phyloP scores from a whole-genome alignment of 2,797 vertebrate species.

The Alca torda region DNA sequence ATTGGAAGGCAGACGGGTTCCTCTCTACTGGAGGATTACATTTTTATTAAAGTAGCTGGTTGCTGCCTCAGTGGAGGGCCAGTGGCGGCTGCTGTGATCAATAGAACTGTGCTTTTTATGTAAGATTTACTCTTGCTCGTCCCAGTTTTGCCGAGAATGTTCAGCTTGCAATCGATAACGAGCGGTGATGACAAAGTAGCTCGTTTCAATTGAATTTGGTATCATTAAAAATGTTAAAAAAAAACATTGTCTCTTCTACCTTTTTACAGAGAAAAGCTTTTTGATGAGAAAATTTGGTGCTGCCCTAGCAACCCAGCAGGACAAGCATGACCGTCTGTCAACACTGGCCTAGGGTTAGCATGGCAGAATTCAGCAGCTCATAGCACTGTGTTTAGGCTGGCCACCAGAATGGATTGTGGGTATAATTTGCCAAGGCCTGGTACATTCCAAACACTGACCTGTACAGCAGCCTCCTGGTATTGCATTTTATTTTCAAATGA shows the following conservation, averaged over 20 bases:
- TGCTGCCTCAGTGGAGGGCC: conserved; percentile 36
- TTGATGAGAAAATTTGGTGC: background rate
- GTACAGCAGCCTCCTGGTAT: background rate
- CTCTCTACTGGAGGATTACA: conserved; percentile 50
- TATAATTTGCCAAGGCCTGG: background rate
- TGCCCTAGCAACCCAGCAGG: background rate
- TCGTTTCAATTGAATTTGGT: conserved; percentile 51
- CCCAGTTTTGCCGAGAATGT: conserved; percentile 44
- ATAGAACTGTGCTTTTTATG: conserved; percentile 55
- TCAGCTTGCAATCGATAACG: conserved; percentile 58
- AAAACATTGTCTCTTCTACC: background rate
- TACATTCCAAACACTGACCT: background rate
- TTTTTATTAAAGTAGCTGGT: conserved; percentile 58
- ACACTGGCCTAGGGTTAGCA: background rate
- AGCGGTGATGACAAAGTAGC: conserved; percentile 52
- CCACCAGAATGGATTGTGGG: fast-evolving
- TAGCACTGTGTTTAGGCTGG: background rate
- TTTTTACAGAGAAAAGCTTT: background rate
- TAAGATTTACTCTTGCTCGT: conserved; percentile 61
- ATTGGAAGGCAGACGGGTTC: conserved; percentile 48
- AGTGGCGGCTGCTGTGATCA: conserved; percentile 46
- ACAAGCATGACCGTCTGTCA: background rate
- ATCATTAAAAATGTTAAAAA: conserved; percentile 57
- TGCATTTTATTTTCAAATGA: background rate
- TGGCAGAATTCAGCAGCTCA: background rate